Evolutionary conservation across 2,888 invertebrate species (phyloP), one percentile per base, ranked within the genome.

Genomic region (Acanthacorydalis orientalis): DNA sequence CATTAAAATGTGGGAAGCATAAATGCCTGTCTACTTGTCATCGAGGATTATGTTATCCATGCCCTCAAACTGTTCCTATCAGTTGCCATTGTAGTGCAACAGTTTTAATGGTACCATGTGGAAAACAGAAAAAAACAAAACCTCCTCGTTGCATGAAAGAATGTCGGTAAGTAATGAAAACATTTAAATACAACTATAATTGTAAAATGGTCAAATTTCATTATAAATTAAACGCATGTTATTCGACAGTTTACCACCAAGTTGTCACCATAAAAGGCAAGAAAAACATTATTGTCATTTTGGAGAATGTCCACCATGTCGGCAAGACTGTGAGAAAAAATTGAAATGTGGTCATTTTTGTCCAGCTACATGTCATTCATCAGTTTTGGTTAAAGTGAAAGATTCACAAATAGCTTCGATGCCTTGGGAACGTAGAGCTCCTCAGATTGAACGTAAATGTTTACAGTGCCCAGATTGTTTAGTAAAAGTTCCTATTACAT

Each of bases 61-160:
- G 90, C 56, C 77, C 75, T 1, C 64, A 77, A 48, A 83, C 79
- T 1, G 81, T 74, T 4, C 78, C 78, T 53, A 73, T 81, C 2
- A 72, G 80, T 14, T 96, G 95, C 59, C 74, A 78, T 48, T 96
- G 95, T 63, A 87, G 89, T 42, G 71, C 70, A 49, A 88, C 87
- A 1, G 76, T 74, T 41, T 68, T 87, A 11, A 77, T 74, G 9
- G 87, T 93, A 1, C 88, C 90, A 0, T 96, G 95, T 65, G 93
- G 93, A 0, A 73, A 83, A 49, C 84, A 85, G 56, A 75, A 75
- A 48, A 74, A 73, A 53, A 80, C 82, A 0, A 82, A 80, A 56
- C 85, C 89, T 8, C 90, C 90, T 1, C 78, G 77, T 57, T 95
- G 95, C 59, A 69, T 67, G 49, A 71, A 79, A 48, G 67, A 68